Base-by-base conservation (phyloP, 2,113 vertebrate species). In the Elephas maximus region DNA sequence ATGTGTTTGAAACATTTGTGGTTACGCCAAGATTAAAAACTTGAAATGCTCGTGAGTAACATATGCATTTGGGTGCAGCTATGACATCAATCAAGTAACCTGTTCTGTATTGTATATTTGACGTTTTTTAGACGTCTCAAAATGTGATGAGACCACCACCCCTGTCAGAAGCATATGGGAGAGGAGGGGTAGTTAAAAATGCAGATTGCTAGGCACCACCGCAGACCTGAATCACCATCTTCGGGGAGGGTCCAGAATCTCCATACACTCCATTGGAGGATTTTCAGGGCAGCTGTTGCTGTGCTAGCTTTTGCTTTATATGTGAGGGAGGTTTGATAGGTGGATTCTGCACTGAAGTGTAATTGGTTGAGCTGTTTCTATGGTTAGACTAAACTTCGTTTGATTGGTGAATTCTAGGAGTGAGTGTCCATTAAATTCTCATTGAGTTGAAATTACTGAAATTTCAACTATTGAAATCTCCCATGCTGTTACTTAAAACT, bases 291-390 rank as follows among this genome's bases (percentile, higher is more conserved):
- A 90, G 91, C 93, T 97, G 97, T 97, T 96, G 97, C 96, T 95
- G 88, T 91, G 94, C 67, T 63, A 92, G 92, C 93, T 83, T 89
- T 96, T 94, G 84, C 96, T 92, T 97, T 97, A 86, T 93, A 60
- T 94, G 84, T 85, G 92, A 96, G 76, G 78, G 80, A 67, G 79
- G 96, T 97, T 84, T 89, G 96, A 98, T 98, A 97, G 97, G 98
- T 98, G 94, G 94, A 69, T 98, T 98, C 91, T 77, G 26, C 76
- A 67, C 92, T 86, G 81, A 85, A 62, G 11, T 48, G 24, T 93
- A 89, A 98, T 98, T 99, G 99, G 98, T 84, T 28, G 1, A 84
- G n/a, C 94, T 98, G 98, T 99, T 99, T 98, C 98, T 94, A 98
- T 98, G 98, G 91, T 78, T 95, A 57, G 88, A 73, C 79, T 91